Percentiles rank a stretch among this genome's conserved stretches.
These are phyloP conservation scores for Holothuria scabra DNA, from an alignment of 53 echinoderm and acorn worm species.

Conservation along the genomic window DNA sequence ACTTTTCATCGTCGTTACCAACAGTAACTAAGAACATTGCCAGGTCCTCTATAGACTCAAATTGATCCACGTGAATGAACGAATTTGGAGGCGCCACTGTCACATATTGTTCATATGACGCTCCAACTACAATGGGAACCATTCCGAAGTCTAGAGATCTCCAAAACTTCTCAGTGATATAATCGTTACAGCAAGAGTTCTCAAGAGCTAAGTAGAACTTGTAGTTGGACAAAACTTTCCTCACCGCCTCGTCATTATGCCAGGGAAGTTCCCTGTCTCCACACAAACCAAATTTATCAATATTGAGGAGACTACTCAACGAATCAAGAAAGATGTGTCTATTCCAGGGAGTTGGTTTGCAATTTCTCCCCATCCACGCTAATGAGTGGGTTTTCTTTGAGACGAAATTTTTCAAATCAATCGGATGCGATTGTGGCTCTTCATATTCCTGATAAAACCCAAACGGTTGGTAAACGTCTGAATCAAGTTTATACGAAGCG, in stretches of 20 bases:
- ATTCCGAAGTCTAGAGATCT: neutral
- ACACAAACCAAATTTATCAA: constrained; percentile 9
- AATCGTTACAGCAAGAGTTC: constrained; percentile 12
- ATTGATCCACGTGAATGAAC: constrained; percentile 24
- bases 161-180: constrained; percentile 17
- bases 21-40: neutral
- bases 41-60: constrained; percentile 14
- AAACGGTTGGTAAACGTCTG: constrained; percentile 3
- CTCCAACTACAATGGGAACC: constrained; percentile 13
- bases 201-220: constrained; percentile 5
- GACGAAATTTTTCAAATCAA: neutral
- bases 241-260: neutral
- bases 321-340: neutral
- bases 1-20: neutral
- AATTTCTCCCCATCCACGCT: neutral
- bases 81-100: neutral
- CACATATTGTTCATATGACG: neutral
- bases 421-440: neutral
- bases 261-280: neutral
- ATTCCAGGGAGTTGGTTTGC: neutral
- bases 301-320: neutral
- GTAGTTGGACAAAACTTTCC: neutral
- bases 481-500: constrained; percentile 25
- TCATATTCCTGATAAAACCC: neutral
- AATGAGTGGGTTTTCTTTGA: neutral